These are phyloP conservation scores for Watsonalla binaria DNA, from an alignment of 2,888 invertebrate genomes.

Conservation along the genomic window DNA sequence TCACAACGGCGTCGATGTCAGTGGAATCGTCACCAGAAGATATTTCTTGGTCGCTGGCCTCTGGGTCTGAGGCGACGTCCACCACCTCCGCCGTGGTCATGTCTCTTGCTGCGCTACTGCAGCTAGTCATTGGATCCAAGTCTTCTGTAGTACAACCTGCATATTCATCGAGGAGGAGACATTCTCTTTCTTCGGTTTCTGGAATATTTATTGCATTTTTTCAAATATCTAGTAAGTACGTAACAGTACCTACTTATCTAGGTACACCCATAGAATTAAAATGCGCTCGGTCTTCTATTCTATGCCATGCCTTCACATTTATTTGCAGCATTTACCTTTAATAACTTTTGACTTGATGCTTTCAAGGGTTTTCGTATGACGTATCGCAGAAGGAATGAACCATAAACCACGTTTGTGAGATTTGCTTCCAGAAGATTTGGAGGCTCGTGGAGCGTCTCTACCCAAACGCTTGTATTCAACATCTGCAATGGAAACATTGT, in stretches of 20 bases:
- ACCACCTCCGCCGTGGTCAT: conserved; percentile 48
- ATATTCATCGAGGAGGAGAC: conserved; percentile 78
- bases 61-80: conserved; percentile 59
- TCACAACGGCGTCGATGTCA: conserved; percentile 87
- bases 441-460: conserved; percentile 42
- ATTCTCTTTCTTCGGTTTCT: conserved; percentile 79
- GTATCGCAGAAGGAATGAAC: conserved; percentile 72
- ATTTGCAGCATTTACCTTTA: conserved; percentile 45
- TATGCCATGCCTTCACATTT: too few relatives aligned
- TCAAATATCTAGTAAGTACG: too few relatives aligned
- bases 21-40: conserved; percentile 82
- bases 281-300: too few relatives aligned
- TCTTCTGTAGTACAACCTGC: conserved; percentile 61
- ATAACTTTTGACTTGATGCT: conserved; percentile 70
- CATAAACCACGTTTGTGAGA: conserved; percentile 61
- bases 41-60: conserved; percentile 78
- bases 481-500: too few relatives aligned
- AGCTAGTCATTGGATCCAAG: conserved; percentile 47
- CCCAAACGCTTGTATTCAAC: conserved; percentile 72
- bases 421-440: conserved; percentile 49
- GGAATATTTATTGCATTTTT: too few relatives aligned
- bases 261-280: too few relatives aligned
- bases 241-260: too few relatives aligned
- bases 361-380: conserved; percentile 71
- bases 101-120: conserved; percentile 43